phyloP scores from a whole-genome alignment of 2,113 vertebrate genomes.

The Centropristis striata region DNA sequence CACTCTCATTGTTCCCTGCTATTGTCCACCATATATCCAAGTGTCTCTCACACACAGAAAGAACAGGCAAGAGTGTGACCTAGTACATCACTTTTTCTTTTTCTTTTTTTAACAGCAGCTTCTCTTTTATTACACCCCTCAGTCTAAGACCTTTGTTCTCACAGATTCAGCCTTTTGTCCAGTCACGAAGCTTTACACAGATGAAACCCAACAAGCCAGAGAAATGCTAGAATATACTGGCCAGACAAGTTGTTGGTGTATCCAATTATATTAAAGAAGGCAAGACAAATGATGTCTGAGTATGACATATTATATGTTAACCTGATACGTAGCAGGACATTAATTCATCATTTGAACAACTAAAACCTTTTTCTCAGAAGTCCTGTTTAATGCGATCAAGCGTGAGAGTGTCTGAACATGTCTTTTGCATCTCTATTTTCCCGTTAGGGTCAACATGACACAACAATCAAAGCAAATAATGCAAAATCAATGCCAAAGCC shows the following conservation, averaged over 20 bases:
- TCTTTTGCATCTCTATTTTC: not conserved
- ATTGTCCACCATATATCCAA: constrained; percentile 46
- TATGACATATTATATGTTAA: constrained; percentile 19
- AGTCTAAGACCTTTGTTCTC: constrained; percentile 55
- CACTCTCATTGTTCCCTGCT: constrained; percentile 57
- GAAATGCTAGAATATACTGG: constrained; percentile 48
- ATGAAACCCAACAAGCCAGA: constrained; percentile 69
- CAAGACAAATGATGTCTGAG: constrained; percentile 38
- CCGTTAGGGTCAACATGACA: not conserved
- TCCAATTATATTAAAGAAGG: constrained; percentile 39
- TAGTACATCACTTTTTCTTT: constrained; percentile 49
- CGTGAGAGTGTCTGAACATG: not conserved
- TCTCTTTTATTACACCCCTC: constrained; percentile 56
- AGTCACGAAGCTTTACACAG: constrained; percentile 56
- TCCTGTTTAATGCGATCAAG: not conserved
- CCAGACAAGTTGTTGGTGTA: constrained; percentile 58
- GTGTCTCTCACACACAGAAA: constrained; percentile 48
- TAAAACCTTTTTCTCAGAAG: not conserved
- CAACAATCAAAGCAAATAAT: not conserved
- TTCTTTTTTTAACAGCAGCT: not conserved
- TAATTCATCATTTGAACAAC: constrained; percentile 4
- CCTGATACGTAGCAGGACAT: constrained; percentile 2
- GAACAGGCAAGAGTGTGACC: constrained; percentile 73
- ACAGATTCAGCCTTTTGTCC: constrained; percentile 60
- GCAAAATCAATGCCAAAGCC: not conserved